phyloP scores from a whole-genome alignment of 2,113 vertebrate species.

The Cochlearius cochlearius region DNA sequence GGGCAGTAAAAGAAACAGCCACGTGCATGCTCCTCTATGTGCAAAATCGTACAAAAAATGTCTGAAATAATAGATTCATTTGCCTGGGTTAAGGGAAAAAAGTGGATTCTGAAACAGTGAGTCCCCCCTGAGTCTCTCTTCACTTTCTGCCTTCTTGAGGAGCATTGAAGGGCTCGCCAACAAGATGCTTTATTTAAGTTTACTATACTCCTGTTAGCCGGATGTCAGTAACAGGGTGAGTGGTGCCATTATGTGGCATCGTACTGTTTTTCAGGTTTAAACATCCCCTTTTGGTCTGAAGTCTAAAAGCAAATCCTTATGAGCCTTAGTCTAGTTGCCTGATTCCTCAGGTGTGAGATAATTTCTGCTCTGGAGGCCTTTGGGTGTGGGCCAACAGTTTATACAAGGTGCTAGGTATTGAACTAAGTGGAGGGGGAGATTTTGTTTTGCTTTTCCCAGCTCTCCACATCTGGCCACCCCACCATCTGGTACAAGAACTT shows the following conservation, averaged over 20 bases:
- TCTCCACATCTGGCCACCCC: slow-evolving; percentile 26
- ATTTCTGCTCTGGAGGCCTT: slow-evolving; percentile 49
- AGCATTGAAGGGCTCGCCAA: slow-evolving; percentile 24
- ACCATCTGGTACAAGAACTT: background rate
- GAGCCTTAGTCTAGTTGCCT: slow-evolving; percentile 60
- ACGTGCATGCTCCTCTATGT: background rate
- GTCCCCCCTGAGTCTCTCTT: slow-evolving; percentile 8
- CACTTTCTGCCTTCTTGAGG: slow-evolving; percentile 50
- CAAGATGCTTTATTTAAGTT: slow-evolving; percentile 8
- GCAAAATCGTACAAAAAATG: background rate
- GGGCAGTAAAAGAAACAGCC: background rate
- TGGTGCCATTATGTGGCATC: background rate
- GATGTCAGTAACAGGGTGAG: background rate
- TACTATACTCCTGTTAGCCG: background rate
- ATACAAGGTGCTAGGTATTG: slow-evolving; percentile 46
- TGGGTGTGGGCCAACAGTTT: slow-evolving; percentile 41
- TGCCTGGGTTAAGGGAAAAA: slow-evolving; percentile 1
- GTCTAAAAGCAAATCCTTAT: slow-evolving; percentile 20
- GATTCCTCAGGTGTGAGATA: slow-evolving; percentile 49
- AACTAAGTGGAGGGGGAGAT: background rate
- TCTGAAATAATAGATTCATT: background rate
- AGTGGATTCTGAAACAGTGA: background rate
- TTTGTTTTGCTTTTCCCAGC: background rate
- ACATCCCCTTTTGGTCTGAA: slow-evolving; percentile 16
- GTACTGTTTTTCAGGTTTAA: slow-evolving; percentile 27